phyloP scores from a whole-genome alignment of 2,797 vertebrate genomes.

The Chiroxiphia lanceolata region DNA sequence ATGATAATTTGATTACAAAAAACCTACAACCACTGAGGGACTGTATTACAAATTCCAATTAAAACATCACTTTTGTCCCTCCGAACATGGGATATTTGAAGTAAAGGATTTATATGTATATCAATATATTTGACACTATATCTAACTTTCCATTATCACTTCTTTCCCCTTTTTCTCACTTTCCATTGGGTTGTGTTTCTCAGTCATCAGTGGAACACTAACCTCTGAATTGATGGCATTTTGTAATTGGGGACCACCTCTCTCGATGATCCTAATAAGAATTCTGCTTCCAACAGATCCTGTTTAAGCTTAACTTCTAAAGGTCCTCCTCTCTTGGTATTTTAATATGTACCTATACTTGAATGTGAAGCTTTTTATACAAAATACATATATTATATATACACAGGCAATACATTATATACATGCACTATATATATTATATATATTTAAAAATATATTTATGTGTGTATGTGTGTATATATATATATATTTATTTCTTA shows the following conservation, averaged over 20 bases:
- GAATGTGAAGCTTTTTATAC: slow-evolving; percentile 51
- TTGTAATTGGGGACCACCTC: neutral
- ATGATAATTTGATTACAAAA: neutral
- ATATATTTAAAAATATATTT: slow-evolving; percentile 29
- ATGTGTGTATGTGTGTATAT: neutral
- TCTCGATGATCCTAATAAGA: neutral
- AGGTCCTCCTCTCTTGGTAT: neutral
- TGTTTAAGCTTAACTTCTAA: neutral
- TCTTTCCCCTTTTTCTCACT: neutral
- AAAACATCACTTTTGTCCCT: neutral
- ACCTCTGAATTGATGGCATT: neutral
- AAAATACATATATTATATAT: slow-evolving; percentile 33
- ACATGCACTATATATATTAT: slow-evolving; percentile 30
- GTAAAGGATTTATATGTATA: neutral
- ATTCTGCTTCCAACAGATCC: neutral
- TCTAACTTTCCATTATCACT: neutral
- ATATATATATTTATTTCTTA: slow-evolving; percentile 38
- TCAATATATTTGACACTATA: neutral
- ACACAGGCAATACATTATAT: slow-evolving; percentile 27
- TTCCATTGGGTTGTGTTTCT: neutral
- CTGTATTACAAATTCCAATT: neutral
- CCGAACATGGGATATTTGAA: neutral
- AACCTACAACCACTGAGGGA: neutral
- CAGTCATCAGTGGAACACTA: neutral
- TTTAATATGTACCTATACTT: slow-evolving; percentile 34